Evolutionary conservation across 2,797 vertebrate genomes (phyloP).

Genomic region (Bufotes viridis): DNA sequence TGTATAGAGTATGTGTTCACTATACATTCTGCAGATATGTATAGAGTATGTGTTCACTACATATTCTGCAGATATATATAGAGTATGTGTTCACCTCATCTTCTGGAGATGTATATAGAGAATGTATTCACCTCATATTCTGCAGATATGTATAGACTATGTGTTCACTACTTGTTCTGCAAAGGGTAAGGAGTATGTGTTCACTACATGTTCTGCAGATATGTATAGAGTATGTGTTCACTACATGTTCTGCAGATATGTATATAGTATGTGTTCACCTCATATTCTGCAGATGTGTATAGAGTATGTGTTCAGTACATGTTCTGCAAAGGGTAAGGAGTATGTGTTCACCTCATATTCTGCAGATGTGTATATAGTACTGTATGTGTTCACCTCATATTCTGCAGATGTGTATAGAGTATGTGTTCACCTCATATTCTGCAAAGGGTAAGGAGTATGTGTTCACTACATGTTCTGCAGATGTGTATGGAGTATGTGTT

Average conservation of each 20-base stretch:
- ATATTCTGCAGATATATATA: not conserved
- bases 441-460: not conserved
- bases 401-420: not conserved
- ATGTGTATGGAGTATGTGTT: not conserved
- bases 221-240: not conserved
- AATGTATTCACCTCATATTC: not conserved
- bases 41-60: not conserved
- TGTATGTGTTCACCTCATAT: not conserved
- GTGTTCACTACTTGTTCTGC: not conserved
- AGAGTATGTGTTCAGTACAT: not conserved
- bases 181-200: not conserved
- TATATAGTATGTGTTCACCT: not conserved
- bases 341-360: not conserved
- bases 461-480: not conserved
- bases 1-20: not conserved
- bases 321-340: too few relatives aligned
- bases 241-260: not conserved
- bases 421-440: not conserved
- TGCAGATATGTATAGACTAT: not conserved
- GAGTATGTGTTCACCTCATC: not conserved
- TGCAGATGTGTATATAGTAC: not conserved
- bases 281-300: not conserved
- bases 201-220: not conserved
- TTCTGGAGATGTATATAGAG: not conserved
- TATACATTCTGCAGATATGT: not conserved